Conservation (phyloP, 2,113 vertebrate species). For the Acrocephalus arundinaceus region DNA sequence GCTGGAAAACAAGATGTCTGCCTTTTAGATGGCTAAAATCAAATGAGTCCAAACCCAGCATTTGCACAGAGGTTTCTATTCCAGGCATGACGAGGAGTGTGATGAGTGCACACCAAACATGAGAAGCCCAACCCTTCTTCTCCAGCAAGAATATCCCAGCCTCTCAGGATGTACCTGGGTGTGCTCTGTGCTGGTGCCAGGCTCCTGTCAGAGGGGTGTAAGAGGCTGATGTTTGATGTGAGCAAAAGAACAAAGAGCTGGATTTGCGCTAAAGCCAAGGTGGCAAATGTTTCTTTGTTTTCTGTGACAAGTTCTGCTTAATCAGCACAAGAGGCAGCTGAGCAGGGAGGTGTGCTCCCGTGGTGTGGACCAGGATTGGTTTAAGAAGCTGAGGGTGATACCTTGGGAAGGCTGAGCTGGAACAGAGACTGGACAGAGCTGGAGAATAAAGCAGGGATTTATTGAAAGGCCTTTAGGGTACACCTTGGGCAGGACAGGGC, state of each 20-base stretch:
- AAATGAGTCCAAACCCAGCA: not conserved
- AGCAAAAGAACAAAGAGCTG: not conserved
- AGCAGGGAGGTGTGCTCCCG: not conserved
- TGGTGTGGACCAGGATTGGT: not conserved
- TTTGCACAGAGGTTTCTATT: not conserved
- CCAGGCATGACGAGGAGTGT: not conserved
- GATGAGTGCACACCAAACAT: not conserved
- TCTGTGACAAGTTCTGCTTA: not conserved
- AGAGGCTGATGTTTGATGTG: not conserved
- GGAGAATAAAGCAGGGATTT: not conserved
- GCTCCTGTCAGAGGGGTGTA: not conserved
- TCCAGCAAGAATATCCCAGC: not conserved
- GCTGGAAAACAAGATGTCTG: not conserved
- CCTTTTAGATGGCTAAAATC: not conserved
- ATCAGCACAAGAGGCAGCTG: not conserved
- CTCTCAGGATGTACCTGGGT: not conserved
- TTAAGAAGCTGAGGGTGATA: not conserved
- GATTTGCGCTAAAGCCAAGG: not conserved
- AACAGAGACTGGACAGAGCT: not conserved
- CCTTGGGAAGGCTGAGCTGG: not conserved
- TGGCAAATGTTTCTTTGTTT: conserved; percentile 25
- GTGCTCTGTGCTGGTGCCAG: not conserved
- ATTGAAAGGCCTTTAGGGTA: not conserved
- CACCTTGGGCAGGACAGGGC: not conserved
- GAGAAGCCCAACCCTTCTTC: not conserved